Evolutionary conservation across 2,888 invertebrate species (phyloP).

Genomic region (Thumatha senex): DNA sequence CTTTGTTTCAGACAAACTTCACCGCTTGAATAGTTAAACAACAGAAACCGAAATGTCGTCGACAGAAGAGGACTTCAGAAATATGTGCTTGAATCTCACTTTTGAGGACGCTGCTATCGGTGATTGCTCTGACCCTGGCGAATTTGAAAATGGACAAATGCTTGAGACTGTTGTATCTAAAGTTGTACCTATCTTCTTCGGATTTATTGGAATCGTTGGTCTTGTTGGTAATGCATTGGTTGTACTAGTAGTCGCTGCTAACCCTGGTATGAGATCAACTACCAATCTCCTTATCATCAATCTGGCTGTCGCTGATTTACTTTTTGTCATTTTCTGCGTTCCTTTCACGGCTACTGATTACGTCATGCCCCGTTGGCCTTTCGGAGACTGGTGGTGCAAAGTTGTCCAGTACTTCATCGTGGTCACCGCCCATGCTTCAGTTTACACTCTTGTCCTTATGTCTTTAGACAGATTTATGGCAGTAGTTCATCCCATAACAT

Average conservation of each 20-base stretch:
- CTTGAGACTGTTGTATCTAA: conserved; percentile 86
- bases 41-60: conserved; percentile 61
- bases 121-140: conserved; percentile 68
- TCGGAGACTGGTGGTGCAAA: conserved; percentile 95
- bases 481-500: conserved; percentile 95
- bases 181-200: conserved; percentile 92
- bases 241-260: conserved; percentile 93
- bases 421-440: conserved; percentile 96
- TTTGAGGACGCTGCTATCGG: conserved; percentile 59
- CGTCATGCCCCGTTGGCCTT: conserved; percentile 94
- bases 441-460: conserved; percentile 97
- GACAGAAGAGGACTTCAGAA: conserved; percentile 73
- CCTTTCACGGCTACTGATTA: conserved; percentile 97
- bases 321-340: conserved; percentile 96
- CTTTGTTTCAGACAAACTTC: conserved; percentile 55
- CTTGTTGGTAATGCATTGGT: conserved; percentile 94
- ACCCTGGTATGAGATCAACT: conserved; percentile 96
- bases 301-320: conserved; percentile 93
- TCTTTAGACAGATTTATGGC: conserved; percentile 96
- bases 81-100: conserved; percentile 71
- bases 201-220: conserved; percentile 93
- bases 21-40: conserved; percentile 37
- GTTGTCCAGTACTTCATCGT: conserved; percentile 95
- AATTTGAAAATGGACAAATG: conserved; percentile 78
- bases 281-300: conserved; percentile 96